Evolutionary conservation across 2,888 invertebrate genomes (phyloP).

Genomic region (Hemicrepidius hirtus): DNA sequence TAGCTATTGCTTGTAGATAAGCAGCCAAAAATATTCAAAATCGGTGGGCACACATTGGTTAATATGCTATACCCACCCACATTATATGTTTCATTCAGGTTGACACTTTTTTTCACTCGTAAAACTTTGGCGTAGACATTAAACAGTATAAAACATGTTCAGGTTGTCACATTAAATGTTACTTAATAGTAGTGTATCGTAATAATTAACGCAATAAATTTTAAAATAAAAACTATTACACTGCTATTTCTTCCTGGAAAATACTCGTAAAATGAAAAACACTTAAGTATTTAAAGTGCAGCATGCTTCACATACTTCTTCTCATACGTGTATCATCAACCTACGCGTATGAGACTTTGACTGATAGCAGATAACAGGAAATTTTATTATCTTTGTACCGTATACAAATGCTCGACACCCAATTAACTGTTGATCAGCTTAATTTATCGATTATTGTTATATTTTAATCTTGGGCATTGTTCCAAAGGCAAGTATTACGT

Average conservation of each 20-base stretch:
- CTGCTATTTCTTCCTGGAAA: conserved; percentile 15
- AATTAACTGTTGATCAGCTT: too few relatives aligned
- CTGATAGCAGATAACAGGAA: too few relatives aligned
- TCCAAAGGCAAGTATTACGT: too few relatives aligned
- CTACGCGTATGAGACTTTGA: too few relatives aligned
- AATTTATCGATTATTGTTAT: too few relatives aligned
- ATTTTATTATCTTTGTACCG: too few relatives aligned
- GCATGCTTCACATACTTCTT: too few relatives aligned
- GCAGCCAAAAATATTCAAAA: conserved; percentile 3
- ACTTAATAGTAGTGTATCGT: conserved; percentile 21
- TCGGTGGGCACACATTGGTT: conserved; percentile 2
- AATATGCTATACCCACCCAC: conserved; percentile 9
- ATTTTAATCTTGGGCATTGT: too few relatives aligned
- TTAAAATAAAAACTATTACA: not conserved
- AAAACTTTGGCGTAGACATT: conserved; percentile 24
- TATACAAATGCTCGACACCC: too few relatives aligned
- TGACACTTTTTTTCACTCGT: conserved; percentile 24
- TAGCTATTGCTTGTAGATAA: not conserved
- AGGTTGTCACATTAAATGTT: conserved; percentile 25
- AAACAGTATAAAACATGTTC: conserved; percentile 21
- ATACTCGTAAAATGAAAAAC: not conserved
- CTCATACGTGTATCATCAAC: too few relatives aligned
- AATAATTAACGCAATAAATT: conserved; percentile 30
- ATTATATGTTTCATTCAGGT: conserved; percentile 18
- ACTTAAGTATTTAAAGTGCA: too few relatives aligned